Evolutionary conservation across 2,797 vertebrate genomes (phyloP), one percentile per base, ranked within the genome.

Genomic region (Coracias cyanogaster): DNA sequence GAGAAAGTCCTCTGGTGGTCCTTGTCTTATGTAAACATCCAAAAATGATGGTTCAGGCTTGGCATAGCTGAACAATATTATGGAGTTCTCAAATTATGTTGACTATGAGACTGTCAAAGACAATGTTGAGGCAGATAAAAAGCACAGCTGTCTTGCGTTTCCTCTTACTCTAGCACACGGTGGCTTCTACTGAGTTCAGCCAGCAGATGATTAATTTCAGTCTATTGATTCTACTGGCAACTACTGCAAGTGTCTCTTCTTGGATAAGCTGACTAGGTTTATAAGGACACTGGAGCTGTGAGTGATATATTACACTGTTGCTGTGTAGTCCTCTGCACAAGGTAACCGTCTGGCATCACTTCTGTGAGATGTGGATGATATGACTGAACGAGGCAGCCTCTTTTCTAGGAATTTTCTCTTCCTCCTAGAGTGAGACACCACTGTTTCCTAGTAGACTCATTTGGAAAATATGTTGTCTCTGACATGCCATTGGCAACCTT

Each of bases 141-240:
- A 74, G 33, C 33, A 6, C 1, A 1, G 9, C 25, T 79, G 31
- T 76, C 61, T 48, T 69, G 28, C 2, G 2, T 74, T 94, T 91
- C 51, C 46, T 70, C 57, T 89, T 54, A 78, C 65, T 86, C 43
- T 7, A 82, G 31, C 45, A 73, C 22, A 14, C 4, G 2, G 33
- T 92, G 76, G 25, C 6, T 83, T 21, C 55, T 76, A 35, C 46
- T 21, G 77, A 90, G 66, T 88, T 94, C 70, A 86, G 58, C 28
- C 86, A 82, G 57, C 29, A 31, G 57, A 78, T 74, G 81, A 96
- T 43, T 43, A 43, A 96, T 92, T 94, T 93, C 82, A 88, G 39
- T 64, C 55, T 88, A 43, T 88, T 48, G 80, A 90, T 94, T 90
- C 77, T 64, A 64, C 85, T 89, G 90, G 85, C 90, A 93, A 43